These are phyloP conservation scores for Tympanuchus pallidicinctus DNA, from an alignment of 2,113 vertebrate species.

Conservation along the genomic window DNA sequence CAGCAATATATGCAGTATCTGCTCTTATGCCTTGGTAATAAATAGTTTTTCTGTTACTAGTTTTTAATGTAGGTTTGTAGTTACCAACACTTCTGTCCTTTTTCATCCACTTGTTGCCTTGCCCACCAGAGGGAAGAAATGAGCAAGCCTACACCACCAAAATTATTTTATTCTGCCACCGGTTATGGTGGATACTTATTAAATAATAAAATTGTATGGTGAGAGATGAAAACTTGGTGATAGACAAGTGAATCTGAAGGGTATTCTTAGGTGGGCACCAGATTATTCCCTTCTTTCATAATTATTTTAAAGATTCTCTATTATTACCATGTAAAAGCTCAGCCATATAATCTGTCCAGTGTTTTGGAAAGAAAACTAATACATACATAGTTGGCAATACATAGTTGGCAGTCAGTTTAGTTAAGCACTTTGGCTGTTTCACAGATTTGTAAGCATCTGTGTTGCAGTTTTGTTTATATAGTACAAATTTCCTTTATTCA, in stretches of 20 bases:
- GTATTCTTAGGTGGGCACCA: background rate
- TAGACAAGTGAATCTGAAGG: background rate
- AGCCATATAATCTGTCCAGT: background rate
- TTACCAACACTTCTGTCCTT: background rate
- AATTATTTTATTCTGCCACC: background rate
- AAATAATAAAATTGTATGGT: background rate
- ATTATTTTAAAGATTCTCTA: background rate
- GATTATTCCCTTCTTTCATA: background rate
- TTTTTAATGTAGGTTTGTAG: background rate
- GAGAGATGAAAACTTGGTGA: background rate
- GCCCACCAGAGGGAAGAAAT: background rate
- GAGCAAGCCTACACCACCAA: background rate
- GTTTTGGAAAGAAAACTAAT: background rate
- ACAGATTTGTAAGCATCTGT: background rate
- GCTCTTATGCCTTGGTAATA: background rate
- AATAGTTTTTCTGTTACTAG: background rate
- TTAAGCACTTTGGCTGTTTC: background rate
- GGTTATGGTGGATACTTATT: background rate
- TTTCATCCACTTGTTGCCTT: background rate
- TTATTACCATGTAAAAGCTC: background rate
- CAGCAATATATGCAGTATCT: background rate
- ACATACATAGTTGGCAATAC: background rate
- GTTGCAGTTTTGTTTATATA: background rate
- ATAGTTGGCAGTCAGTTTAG: background rate
- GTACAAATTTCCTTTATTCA: background rate